phyloP scores from a whole-genome alignment of 2,888 invertebrate species.

The Stenodera caucasica region DNA sequence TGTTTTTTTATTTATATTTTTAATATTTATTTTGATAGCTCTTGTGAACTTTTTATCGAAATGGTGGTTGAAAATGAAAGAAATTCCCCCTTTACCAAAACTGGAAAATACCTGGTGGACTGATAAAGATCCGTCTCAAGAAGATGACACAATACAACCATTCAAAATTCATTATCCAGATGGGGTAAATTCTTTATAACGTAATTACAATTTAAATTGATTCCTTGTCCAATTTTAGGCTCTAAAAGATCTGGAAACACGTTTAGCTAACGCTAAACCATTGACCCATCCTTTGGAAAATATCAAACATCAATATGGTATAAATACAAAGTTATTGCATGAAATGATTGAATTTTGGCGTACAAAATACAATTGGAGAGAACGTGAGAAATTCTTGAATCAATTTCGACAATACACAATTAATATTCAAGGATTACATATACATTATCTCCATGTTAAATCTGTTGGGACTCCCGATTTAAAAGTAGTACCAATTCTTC shows the following conservation, averaged over 20 bases:
- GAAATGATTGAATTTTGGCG: conserved; percentile 75
- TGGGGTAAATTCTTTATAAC: conserved; percentile 54
- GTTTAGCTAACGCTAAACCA: conserved; percentile 57
- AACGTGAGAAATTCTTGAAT: conserved; percentile 64
- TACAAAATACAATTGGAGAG: conserved; percentile 66
- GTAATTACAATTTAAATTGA: neutral
- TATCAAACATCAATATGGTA: conserved; percentile 75
- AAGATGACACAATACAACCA: conserved; percentile 59
- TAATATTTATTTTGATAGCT: neutral
- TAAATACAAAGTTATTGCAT: conserved; percentile 68
- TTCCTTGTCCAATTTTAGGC: conserved; percentile 49
- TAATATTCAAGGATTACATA: conserved; percentile 68
- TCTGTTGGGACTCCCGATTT: conserved; percentile 41
- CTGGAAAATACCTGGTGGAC: conserved; percentile 62
- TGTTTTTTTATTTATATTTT: neutral
- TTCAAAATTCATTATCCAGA: conserved; percentile 63
- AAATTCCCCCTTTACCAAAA: conserved; percentile 28
- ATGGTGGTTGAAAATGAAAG: conserved; percentile 7
- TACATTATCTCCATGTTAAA: conserved; percentile 69
- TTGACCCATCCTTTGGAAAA: neutral
- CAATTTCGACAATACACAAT: conserved; percentile 70
- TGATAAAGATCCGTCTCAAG: conserved; percentile 53
- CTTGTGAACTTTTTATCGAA: neutral
- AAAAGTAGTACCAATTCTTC: conserved; percentile 64
- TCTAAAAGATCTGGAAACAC: conserved; percentile 59